phyloP scores from a whole-genome alignment of 2,888 invertebrate species.

The Drosophila aldrichi region DNA sequence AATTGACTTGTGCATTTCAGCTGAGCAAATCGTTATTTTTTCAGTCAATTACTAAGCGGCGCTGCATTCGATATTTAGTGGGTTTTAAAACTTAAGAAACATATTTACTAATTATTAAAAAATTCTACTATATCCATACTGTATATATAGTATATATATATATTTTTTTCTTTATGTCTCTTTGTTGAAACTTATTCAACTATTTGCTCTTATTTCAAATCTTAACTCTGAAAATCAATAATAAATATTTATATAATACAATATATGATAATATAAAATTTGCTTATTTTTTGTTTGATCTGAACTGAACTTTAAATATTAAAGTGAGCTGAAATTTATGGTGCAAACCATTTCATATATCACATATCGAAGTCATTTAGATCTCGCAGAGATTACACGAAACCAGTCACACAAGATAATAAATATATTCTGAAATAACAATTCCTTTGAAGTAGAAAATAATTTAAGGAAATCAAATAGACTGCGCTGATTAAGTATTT shows the following conservation, averaged over 20 bases:
- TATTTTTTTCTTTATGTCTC: no score
- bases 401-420: not conserved
- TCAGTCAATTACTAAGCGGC: slow-evolving; percentile 14
- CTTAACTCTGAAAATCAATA: no score
- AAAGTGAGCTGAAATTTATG: not conserved
- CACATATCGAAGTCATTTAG: not conserved
- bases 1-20: slow-evolving; percentile 40
- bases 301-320: not conserved
- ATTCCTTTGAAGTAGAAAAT: not conserved
- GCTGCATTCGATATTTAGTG: not conserved
- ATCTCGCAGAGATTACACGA: not conserved
- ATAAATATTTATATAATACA: no score
- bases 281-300: not conserved
- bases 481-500: not conserved
- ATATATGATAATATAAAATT: not conserved
- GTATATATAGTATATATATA: no score
- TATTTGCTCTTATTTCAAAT: no score
- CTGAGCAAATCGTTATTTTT: slow-evolving; percentile 50
- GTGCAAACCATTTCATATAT: not conserved
- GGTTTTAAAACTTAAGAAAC: not conserved
- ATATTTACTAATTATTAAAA: not conserved
- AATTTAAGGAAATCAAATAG: not conserved
- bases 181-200: no score
- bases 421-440: not conserved
- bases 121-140: not conserved